Evolutionary conservation across 2,888 invertebrate genomes (phyloP).

Genomic region (Chloromyia formosa): DNA sequence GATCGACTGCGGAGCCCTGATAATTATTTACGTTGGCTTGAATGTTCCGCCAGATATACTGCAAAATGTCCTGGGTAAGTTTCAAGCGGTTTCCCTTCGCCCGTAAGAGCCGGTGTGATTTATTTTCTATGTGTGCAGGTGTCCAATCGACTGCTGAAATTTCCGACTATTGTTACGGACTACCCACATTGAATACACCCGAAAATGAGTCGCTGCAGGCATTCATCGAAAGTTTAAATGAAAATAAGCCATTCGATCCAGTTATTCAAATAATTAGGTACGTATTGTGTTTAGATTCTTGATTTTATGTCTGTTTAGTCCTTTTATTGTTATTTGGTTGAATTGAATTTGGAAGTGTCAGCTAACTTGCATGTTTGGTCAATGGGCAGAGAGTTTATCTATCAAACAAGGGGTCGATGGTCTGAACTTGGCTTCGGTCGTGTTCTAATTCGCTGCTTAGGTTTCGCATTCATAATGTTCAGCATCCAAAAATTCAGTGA

Average conservation of each 20-base stretch:
- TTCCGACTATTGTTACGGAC: slow-evolving; percentile 77
- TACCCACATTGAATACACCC: slow-evolving; percentile 80
- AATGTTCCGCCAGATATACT: slow-evolving; percentile 79
- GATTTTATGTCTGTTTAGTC: background rate
- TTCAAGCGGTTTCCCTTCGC: background rate
- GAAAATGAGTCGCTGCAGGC: slow-evolving; percentile 79
- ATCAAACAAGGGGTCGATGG: too few relatives aligned
- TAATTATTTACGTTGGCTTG: slow-evolving; percentile 86
- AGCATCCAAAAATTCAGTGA: too few relatives aligned
- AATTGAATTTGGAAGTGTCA: background rate
- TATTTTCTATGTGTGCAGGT: slow-evolving; percentile 63
- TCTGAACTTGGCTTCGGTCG: too few relatives aligned
- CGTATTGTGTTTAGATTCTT: too few relatives aligned
- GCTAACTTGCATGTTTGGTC: too few relatives aligned
- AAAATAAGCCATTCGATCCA: slow-evolving; percentile 82
- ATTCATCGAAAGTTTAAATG: slow-evolving; percentile 84
- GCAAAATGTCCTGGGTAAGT: slow-evolving; percentile 72
- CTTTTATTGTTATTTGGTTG: background rate
- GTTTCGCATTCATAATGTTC: too few relatives aligned
- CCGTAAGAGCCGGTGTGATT: background rate
- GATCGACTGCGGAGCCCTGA: slow-evolving; percentile 84
- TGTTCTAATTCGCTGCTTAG: too few relatives aligned
- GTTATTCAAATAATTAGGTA: slow-evolving; percentile 84
- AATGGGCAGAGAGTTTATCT: too few relatives aligned
- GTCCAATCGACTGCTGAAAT: slow-evolving; percentile 77